Evolutionary conservation across 2,797 vertebrate species (phyloP).

Genomic region (Malurus leucopterus): DNA sequence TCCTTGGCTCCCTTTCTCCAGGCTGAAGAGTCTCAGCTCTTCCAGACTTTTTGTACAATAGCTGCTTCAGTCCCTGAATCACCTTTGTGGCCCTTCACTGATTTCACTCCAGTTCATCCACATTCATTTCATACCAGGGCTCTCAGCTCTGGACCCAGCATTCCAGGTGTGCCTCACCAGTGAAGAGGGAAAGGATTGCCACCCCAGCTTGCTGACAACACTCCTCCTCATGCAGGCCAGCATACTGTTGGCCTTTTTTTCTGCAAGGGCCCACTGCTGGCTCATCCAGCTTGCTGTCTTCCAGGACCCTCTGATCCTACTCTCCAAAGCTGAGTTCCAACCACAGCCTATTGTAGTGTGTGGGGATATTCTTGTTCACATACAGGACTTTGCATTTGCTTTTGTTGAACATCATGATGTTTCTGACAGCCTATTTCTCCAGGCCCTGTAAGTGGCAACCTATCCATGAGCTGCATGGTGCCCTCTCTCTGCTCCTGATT

Average conservation of each 20-base stretch:
- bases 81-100: neutral
- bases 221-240: neutral
- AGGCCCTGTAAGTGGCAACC: neutral
- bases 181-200: neutral
- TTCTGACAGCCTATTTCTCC: neutral
- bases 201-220: neutral
- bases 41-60: neutral
- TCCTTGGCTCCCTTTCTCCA: neutral
- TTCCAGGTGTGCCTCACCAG: neutral
- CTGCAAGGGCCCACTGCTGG: neutral
- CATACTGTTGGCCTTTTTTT: neutral
- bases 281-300: neutral
- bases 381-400: neutral
- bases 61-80: neutral
- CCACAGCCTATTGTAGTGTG: neutral
- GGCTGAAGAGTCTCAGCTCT: neutral
- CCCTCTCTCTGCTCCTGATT: neutral
- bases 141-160: neutral
- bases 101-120: neutral
- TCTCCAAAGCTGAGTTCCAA: neutral
- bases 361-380: neutral
- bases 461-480: neutral
- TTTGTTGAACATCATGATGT: neutral
- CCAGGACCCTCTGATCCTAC: neutral
- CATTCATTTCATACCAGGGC: neutral